phyloP scores from a whole-genome alignment of 2,113 vertebrate species.

The Psammodynastes pulverulentus region DNA sequence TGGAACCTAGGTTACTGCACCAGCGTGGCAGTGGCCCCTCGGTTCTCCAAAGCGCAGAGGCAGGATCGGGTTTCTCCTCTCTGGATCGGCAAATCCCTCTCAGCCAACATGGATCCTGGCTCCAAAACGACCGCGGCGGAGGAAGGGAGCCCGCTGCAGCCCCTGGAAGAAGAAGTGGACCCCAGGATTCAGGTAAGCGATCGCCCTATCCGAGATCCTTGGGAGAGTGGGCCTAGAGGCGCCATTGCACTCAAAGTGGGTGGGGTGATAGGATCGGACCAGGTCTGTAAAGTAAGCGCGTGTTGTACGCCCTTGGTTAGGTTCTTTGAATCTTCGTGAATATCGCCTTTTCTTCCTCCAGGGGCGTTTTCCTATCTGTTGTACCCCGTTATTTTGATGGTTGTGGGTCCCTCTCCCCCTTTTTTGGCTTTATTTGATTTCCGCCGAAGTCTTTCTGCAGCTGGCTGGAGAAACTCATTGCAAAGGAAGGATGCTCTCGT shows the following conservation, averaged over 20 bases:
- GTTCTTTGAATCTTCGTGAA: background rate
- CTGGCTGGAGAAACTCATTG: background rate
- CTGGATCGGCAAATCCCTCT: background rate
- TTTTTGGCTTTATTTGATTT: background rate
- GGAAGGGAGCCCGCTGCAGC: constrained; percentile 56
- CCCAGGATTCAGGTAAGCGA: constrained; percentile 86
- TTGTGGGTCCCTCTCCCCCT: background rate
- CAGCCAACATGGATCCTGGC: constrained; percentile 65
- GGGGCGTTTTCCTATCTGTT: background rate
- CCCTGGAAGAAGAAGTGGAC: constrained; percentile 78
- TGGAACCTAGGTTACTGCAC: too few relatives aligned
- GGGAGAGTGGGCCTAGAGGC: background rate
- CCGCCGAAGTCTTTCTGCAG: background rate
- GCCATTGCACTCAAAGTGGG: background rate
- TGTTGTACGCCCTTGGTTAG: background rate
- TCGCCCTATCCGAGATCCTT: background rate
- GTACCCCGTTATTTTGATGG: background rate
- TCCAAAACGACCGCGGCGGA: constrained; percentile 55
- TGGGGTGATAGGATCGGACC: background rate
- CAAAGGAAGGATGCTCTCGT: background rate
- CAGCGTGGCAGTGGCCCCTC: background rate
- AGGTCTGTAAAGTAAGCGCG: background rate
- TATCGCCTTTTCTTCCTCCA: background rate
- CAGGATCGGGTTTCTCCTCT: too few relatives aligned
- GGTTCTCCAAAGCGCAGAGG: background rate